Evolutionary conservation across 2,113 vertebrate species (phyloP), one percentile per base, ranked within the genome.

Genomic region (Geococcyx californianus): DNA sequence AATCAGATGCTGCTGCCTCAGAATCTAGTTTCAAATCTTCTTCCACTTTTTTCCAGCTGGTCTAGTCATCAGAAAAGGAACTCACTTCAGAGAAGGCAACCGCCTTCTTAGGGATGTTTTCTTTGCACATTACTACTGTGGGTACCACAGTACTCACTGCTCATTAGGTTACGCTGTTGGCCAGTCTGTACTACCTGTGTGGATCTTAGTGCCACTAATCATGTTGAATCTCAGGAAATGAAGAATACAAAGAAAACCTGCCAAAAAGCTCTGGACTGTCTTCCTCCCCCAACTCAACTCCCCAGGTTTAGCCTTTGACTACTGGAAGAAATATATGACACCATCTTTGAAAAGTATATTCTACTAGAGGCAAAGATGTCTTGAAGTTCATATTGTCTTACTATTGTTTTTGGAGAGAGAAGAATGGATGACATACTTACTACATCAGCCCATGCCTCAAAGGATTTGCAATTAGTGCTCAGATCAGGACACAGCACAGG

Each of bases 1-100:
- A 81, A 79, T 97, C 94, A 97, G 95, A 96, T 96, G 92, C 85
- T 85, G 55, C 75, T 70, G 83, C 88, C 64, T 49, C 73, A n/a
- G 72, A 93, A 87, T 81, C 56, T 90, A 83, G 83, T 86, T 95
- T 96, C 17, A 69, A 94, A 93, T 76, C 92, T 75, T 92, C 95
- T 94, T 93, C 87, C 80, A 86, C 60, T 86, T 94, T 36, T 90
- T 83, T 92, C 90, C 90, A 94, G 93, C 92, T 95, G 96, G 83
- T 21, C 44, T 44, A 77, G 56, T 75, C 85, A 69, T 85, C 63
- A 84, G 42, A 55, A 84, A 84, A 60, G 47, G 44, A 85, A 69
- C 20, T 83, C 9, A 16, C 62, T 90, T 90, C 52, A 92, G 85
- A 63, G 72, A 78, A 80, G 67, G 28, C 42, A 51, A 67, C 29